Evolutionary conservation across 2,797 vertebrate genomes (phyloP).

Genomic region (Spheniscus humboldti): DNA sequence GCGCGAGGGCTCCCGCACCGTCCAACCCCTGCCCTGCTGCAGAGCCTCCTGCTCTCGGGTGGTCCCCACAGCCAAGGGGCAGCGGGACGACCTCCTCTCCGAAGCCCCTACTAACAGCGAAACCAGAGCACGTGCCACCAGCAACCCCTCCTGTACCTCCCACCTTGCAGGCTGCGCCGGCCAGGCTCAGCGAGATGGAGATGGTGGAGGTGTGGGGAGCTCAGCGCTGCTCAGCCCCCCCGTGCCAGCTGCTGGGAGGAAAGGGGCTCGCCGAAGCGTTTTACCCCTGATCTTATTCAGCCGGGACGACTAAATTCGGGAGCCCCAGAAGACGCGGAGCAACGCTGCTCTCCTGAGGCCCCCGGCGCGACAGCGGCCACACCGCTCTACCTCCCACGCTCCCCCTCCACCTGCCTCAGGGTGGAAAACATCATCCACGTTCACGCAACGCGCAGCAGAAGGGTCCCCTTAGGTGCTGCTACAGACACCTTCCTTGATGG

Average conservation of each 20-base stretch:
- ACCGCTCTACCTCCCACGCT: fast-evolving
- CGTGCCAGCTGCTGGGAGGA: neutral
- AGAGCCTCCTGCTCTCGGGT: neutral
- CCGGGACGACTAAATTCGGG: neutral
- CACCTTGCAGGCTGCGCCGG: fast-evolving
- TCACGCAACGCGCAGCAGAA: neutral
- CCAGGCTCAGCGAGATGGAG: neutral
- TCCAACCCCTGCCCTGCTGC: neutral
- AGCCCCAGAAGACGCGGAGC: neutral
- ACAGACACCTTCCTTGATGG: neutral
- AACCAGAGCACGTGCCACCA: neutral
- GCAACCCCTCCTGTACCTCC: neutral
- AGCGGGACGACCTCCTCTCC: neutral
- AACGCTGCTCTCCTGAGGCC: fast-evolving
- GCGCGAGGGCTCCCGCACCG: neutral
- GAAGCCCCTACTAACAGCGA: fast-evolving
- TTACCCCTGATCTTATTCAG: neutral
- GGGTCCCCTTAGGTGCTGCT: neutral
- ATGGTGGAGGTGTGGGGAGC: neutral
- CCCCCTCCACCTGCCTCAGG: too few species aligned
- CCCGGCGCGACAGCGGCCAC: fast-evolving
- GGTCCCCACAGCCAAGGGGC: neutral
- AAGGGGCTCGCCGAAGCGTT: neutral
- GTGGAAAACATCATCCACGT: fast-evolving
- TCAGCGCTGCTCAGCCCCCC: neutral